Evolutionary conservation across 2,113 vertebrate species (phyloP).

Genomic region (Hippocampus barbouri): DNA sequence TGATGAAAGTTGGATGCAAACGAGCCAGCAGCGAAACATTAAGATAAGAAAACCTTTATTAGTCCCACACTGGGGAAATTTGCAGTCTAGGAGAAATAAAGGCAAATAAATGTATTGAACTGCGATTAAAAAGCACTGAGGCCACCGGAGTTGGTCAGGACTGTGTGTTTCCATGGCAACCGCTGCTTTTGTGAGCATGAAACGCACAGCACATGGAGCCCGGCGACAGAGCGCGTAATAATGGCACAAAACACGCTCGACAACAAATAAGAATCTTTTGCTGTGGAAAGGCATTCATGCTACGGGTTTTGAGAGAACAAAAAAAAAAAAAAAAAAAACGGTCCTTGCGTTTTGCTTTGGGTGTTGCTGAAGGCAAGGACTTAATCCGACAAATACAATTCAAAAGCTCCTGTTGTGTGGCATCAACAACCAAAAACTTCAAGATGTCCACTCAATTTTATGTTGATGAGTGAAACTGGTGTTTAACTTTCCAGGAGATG

Average conservation of each 20-base stretch:
- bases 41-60: too few species aligned
- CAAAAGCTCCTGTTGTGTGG: too few species aligned
- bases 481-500: too few species aligned
- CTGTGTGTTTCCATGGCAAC: conserved; percentile 72
- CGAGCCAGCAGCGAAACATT: background rate
- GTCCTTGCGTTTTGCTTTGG: background rate
- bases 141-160: conserved; percentile 36
- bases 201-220: conserved; percentile 24
- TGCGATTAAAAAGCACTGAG: conserved; percentile 42
- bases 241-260: background rate
- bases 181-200: conserved; percentile 47
- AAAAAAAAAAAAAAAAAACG: background rate
- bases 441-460: too few species aligned
- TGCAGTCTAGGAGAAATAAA: too few species aligned
- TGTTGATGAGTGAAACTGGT: too few species aligned
- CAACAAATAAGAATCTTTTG: background rate
- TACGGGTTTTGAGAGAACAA: background rate
- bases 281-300: background rate
- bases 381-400: too few species aligned
- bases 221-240: conserved; percentile 12
- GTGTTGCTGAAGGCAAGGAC: too few species aligned
- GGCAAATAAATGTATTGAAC: conserved; percentile 17
- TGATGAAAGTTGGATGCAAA: background rate
- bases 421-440: too few species aligned
- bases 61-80: too few species aligned